Conservation (phyloP, 2,113 vertebrate species). For the Speoplatyrhinus poulsoni region DNA sequence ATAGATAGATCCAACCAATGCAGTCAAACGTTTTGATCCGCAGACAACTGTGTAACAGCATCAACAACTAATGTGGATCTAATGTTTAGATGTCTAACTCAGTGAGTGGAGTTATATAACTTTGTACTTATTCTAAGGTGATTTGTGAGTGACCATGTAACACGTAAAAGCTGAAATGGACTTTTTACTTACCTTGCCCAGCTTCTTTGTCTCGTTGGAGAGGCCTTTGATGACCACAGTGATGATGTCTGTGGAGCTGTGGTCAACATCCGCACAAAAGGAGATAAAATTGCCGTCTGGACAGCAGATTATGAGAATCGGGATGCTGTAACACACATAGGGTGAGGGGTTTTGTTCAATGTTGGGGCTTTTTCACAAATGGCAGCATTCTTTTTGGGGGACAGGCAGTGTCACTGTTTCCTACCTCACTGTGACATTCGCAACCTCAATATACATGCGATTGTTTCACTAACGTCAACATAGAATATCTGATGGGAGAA, state of each 20-base stretch:
- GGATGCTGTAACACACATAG: conserved; percentile 96
- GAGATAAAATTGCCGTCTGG: conserved; percentile 98
- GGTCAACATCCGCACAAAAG: conserved; percentile 97
- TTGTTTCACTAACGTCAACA: too few species aligned
- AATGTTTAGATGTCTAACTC: background rate
- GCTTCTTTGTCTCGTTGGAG: conserved; percentile 98
- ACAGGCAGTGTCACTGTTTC: background rate
- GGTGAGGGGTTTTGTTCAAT: conserved; percentile 75
- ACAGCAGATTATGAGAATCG: conserved; percentile 95
- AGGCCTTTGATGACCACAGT: conserved; percentile 96
- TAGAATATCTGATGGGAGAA: too few species aligned
- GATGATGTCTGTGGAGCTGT: conserved; percentile 96
- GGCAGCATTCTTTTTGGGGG: background rate
- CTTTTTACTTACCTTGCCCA: conserved; percentile 51
- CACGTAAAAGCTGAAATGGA: background rate
- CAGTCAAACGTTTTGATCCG: too few species aligned
- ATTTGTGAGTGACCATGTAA: too few species aligned
- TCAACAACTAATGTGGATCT: too few species aligned
- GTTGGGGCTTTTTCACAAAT: background rate
- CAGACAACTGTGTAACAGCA: too few species aligned
- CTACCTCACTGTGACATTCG: too few species aligned
- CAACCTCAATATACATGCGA: too few species aligned
- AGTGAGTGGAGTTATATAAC: conserved; percentile 35
- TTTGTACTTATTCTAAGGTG: too few species aligned
- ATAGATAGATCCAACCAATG: too few species aligned